Base-by-base conservation (phyloP, 1,140 invertebrate genomes). In the Ceratosolen fusciceps region DNA sequence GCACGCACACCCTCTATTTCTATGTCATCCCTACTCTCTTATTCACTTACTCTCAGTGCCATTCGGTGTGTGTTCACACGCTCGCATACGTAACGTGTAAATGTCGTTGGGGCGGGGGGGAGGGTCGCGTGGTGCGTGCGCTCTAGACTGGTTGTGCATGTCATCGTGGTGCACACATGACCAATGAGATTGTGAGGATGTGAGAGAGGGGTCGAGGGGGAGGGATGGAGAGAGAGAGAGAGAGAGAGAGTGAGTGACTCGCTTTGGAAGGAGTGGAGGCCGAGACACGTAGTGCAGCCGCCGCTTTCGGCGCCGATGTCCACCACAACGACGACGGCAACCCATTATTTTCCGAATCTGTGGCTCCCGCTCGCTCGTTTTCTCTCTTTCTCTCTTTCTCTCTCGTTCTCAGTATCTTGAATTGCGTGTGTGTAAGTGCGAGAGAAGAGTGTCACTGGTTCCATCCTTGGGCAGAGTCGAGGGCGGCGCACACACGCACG, bases 301-400 rank as follows among this genome's bases (percentile, higher is more conserved):
- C 29, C 29, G 60, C 29, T 31, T 31, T 52, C 19, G 49, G 49
- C 19, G 31, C 60, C 60, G 60, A 62, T 31, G 60, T 37, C 16
- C 24, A 65, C 16, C 16, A 9, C 29, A 29, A 62, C 60, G 60
- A 65, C 16, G 31, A 65, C 16, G 34, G 14, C 29, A 29, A 62
- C 9, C 1, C 31, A 24, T 29, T 54, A 21, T 54, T 43, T 21
- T 39, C 39, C 16, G 21, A 4, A 14, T 47, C 70, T n/a, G 7
- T 62, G n/a, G 58, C 73, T 62, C 73, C 39, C 73, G 39, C 54
- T 58, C 72, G 9, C 49, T 56, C 62, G 39, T 31, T 60, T 31
- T 74, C 39, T 74, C 56, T 65, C 73, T 60, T 26, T 74, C 31
- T 58, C 39, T 74, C 74, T 65, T 43, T 75, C 60, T 67, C 43